These are phyloP conservation scores for Trinectes maculatus DNA, from an alignment of 2,113 vertebrate genomes.

Conservation along the genomic window DNA sequence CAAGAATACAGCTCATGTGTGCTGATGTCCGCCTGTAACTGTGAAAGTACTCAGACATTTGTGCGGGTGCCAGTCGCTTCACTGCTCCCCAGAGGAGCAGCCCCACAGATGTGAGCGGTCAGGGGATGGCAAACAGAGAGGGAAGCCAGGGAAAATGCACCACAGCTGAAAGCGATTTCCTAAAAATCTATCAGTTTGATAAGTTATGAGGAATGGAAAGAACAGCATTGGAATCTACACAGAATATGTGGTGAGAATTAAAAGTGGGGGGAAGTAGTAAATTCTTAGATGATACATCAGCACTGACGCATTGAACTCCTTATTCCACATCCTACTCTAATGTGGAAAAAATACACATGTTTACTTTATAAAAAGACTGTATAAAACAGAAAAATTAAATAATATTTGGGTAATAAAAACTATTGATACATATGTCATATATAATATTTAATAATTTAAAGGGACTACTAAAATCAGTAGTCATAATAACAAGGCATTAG, in stretches of 20 bases:
- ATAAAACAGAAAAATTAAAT: background rate
- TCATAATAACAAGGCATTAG: background rate
- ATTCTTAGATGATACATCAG: too few relatives aligned
- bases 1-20: constrained; percentile 44
- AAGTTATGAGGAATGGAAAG: background rate
- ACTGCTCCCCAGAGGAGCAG: constrained; percentile 32
- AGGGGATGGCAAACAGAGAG: background rate
- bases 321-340: too few relatives aligned
- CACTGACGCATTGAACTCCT: too few relatives aligned
- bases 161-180: background rate
- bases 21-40: constrained; percentile 56
- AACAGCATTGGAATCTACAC: background rate
- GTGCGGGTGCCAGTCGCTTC: constrained; percentile 37
- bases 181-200: background rate
- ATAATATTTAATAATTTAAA: too few relatives aligned
- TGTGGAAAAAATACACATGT: too few relatives aligned
- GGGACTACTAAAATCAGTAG: background rate
- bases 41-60: constrained; percentile 35
- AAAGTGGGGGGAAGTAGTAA: background rate
- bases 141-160: background rate
- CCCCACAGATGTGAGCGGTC: constrained; percentile 40
- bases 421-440: too few relatives aligned
- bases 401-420: too few relatives aligned
- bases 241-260: background rate
- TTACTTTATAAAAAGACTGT: too few relatives aligned